Base-by-base conservation (phyloP, 2,888 invertebrate species). In the Chrysolina americana region DNA sequence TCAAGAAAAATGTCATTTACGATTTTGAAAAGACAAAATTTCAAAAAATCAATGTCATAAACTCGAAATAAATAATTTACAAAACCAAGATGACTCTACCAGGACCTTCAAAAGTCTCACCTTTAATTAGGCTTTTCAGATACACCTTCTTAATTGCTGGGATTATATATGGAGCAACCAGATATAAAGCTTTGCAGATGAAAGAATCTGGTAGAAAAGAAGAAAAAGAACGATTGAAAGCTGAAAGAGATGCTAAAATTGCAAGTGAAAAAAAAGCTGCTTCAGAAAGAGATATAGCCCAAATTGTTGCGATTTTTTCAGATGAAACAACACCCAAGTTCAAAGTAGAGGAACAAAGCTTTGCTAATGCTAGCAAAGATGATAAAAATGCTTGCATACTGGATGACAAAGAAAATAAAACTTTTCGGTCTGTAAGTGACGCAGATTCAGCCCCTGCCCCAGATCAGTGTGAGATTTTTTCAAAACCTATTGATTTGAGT, bases 91-190 rank as follows among this genome's bases (percentile, higher is more conserved):
- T 68, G 75, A n/a, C 68, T 11, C 56, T 71, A 64, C 75, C 75
- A 41, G 71, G 71, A 6, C 75, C 71, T 6, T 68, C 65, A 4
- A 75, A 75, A 65, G 65, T 75, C 56, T 75, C 75, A 3, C 75
- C 75, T 1, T 17, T 75, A 3, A 68, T 75, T 48, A 71, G 76
- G 70, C 36, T 78, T 19, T 68, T 72, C 28, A 70, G 78, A 62
- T 78, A 77, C 41, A 70, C 75, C 1, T 74, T 77, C 23, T 53
- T 78, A 47, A 65, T 76, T 15, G 75, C 76, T 0, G 78, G 78
- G 11, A 77, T 78, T 44, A 53, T 78, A 17, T 78, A 78, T 65
- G 78, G 78, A 15, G 73, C 68, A 9, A 65, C 69, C 11, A 77
- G 69, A 63, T 50, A 70, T n/a, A 77, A 73, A 69, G 69, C 70